A percentile compares a stretch with the other conserved stretches of the same genome.
These are phyloP conservation scores for Colinus virginianus DNA, from an alignment of 2,113 vertebrate genomes.

Conservation along the genomic window DNA sequence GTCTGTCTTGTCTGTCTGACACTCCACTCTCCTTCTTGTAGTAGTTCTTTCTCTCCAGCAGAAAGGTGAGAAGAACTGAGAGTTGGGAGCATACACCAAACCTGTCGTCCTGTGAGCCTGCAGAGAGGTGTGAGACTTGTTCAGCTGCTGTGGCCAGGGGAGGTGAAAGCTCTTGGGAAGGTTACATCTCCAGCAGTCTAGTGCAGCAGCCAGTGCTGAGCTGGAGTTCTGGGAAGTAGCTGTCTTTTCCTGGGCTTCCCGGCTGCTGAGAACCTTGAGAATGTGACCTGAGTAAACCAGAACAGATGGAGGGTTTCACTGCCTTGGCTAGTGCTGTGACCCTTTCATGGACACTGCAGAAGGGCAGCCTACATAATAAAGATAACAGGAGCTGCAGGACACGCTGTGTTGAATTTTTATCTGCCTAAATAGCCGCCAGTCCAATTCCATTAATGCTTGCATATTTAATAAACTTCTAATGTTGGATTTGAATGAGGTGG, in stretches of 20 bases:
- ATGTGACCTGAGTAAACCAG: neutral
- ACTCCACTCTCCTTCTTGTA: neutral
- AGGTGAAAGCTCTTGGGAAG: too few species aligned
- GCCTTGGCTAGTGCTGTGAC: neutral
- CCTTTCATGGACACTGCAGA: neutral
- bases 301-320: neutral
- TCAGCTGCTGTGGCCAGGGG: neutral
- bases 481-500: constrained; percentile 54
- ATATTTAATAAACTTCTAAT: constrained; percentile 57
- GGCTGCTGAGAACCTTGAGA: neutral
- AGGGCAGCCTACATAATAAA: neutral
- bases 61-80: neutral
- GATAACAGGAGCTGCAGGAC: neutral
- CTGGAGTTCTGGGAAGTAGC: neutral
- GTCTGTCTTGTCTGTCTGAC: neutral
- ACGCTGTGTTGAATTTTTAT: neutral
- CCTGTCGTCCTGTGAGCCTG: neutral
- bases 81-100: neutral
- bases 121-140: neutral
- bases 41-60: neutral
- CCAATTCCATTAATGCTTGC: constrained; percentile 47
- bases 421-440: constrained; percentile 38
- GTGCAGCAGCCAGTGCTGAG: neutral
- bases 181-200: neutral
- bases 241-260: neutral